A percentile compares a stretch with the other conserved stretches of the same genome.
Evolutionary conservation across 1,140 invertebrate genomes (phyloP).

Genomic region (Papilio dardanus): DNA sequence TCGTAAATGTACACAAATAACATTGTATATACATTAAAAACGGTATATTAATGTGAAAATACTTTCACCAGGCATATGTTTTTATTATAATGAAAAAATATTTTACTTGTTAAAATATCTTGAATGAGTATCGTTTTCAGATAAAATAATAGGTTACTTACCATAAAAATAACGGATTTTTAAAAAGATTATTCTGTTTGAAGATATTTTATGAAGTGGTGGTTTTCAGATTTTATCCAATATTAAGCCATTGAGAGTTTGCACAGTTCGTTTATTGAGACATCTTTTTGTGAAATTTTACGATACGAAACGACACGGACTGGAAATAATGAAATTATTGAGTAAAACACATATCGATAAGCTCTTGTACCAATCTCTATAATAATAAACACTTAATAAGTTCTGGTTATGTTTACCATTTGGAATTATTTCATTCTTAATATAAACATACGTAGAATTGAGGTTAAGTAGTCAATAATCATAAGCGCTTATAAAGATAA

Average conservation of each 20-base stretch:
- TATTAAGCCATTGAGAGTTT: conserved; percentile 29
- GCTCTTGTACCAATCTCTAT: conserved; percentile 23
- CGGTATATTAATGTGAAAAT: not conserved
- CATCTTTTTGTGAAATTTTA: conserved; percentile 34
- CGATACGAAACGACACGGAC: conserved; percentile 15
- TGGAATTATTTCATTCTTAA: conserved; percentile 33
- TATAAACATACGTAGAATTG: conserved; percentile 30
- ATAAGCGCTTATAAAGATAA: conserved; percentile 37
- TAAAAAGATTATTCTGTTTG: not conserved
- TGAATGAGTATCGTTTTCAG: conserved; percentile 12
- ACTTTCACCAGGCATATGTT: not conserved
- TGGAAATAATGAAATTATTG: conserved; percentile 30
- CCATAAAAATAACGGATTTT: conserved; percentile 14
- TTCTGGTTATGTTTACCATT: conserved; percentile 30
- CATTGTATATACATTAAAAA: not conserved
- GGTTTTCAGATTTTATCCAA: not conserved
- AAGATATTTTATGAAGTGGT: not conserved
- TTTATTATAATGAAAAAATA: not conserved
- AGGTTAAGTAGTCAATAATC: conserved; percentile 38
- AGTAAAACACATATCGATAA: conserved; percentile 25
- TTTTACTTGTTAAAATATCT: not conserved
- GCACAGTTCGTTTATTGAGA: conserved; percentile 28
- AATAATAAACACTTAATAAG: conserved; percentile 37
- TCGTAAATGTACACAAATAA: not conserved
- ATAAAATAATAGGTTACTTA: conserved; percentile 21